Percentiles rank a stretch among this genome's conserved stretches.
phyloP scores from a whole-genome alignment of 1,140 invertebrate species.

The Bombus haemorrhoidalis region DNA sequence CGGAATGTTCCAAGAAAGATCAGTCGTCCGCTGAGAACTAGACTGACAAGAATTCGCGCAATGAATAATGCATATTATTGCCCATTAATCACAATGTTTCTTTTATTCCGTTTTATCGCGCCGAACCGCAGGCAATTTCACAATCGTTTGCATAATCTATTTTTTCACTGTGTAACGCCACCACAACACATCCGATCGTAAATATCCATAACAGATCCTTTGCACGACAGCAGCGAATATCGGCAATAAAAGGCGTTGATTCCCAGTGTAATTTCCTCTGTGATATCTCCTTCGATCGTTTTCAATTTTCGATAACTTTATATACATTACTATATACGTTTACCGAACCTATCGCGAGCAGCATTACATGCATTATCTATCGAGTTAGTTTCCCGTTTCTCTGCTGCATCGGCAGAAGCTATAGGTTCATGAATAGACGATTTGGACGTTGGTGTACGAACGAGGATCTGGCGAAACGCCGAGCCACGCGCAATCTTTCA shows the following conservation, averaged over 20 bases:
- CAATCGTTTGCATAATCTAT: slow-evolving; percentile 61
- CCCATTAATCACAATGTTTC: slow-evolving; percentile 60
- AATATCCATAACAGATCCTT: not conserved
- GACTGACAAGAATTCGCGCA: slow-evolving; percentile 49
- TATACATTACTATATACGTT: too few species aligned
- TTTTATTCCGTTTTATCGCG: slow-evolving; percentile 53
- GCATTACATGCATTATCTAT: too few species aligned
- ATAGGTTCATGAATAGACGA: not conserved
- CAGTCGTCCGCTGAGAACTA: slow-evolving; percentile 32
- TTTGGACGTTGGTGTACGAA: not conserved
- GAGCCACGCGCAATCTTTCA: slow-evolving; percentile 27
- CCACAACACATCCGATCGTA: not conserved
- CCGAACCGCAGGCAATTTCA: slow-evolving; percentile 56
- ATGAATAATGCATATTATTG: slow-evolving; percentile 62
- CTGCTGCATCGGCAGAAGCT: too few species aligned
- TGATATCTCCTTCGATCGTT: too few species aligned
- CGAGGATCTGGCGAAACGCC: slow-evolving; percentile 36
- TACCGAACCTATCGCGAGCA: too few species aligned
- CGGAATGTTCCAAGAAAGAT: slow-evolving; percentile 35
- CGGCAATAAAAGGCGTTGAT: not conserved
- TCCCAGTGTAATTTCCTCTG: not conserved
- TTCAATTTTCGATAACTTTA: too few species aligned
- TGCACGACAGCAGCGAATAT: too few species aligned
- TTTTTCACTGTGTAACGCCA: slow-evolving; percentile 20
- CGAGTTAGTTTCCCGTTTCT: too few species aligned